Evolutionary conservation across 2,113 vertebrate genomes (phyloP), one percentile per base, ranked within the genome.

Genomic region (Hypomesus transpacificus): DNA sequence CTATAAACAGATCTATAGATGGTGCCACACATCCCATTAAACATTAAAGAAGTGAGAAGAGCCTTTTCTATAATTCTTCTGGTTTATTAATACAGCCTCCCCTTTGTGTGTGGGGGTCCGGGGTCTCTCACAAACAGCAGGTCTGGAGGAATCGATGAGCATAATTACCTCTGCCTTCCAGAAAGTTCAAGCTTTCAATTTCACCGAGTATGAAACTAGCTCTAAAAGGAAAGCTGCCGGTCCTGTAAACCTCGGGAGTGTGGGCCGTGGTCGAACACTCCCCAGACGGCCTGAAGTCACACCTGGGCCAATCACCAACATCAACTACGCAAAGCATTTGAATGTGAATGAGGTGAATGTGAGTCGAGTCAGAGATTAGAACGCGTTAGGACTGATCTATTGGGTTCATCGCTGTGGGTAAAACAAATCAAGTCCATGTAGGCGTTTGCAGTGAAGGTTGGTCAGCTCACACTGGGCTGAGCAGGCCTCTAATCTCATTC

Each of bases 171-270:
- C 81, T 71, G 75, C 61, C 67, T 77, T 87, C 82, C 72, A 75
- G 79, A 75, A 76, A 90, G 83, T 70, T 78, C 59, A 77, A 87
- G 82, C 69, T 88, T 89, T 88, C 78, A 86, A 87, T 86, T 84
- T 82, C 75, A 31, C 28, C 68, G 78, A 77, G 75, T 79, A 83
- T 80, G 87, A 86, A 83, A 46, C 39, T 85, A 82, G 80, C 87
- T 85, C 86, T 90, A 85, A 80, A 80, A 46, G 70, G 77, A 87
- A 89, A 89, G 85, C 87, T 75, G 85, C 57, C 79, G 13, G 53
- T 79, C 75, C 82, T 9, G 18, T 31, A 28, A 7, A 3, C 1
- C 57, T 1, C 39, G 4, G 1, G 4, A 34, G 31, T 34, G 4
- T 6, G 3, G 4, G 31, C 31, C 24, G 24, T 26, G 24, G 24